phyloP scores from a whole-genome alignment of 2,888 invertebrate species.

The Macaria liturata region DNA sequence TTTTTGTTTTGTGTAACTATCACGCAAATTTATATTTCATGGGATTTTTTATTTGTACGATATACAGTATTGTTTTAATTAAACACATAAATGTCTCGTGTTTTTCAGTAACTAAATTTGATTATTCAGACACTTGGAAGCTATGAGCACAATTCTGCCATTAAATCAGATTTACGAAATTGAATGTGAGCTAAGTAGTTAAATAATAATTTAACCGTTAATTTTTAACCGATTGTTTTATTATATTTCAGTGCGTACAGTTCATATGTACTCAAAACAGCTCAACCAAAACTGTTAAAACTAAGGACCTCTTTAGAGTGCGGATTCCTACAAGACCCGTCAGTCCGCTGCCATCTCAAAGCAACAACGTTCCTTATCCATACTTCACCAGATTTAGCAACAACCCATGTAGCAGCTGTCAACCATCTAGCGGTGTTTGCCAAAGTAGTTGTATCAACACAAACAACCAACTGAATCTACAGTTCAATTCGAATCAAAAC shows the following conservation, averaged over 20 bases:
- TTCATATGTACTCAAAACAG: conserved; percentile 8
- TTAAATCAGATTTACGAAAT: too few relatives aligned
- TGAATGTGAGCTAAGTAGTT: too few relatives aligned
- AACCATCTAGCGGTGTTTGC: conserved; percentile 2
- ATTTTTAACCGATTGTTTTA: background rate
- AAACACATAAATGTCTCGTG: too few relatives aligned
- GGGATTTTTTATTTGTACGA: too few relatives aligned
- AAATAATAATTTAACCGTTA: too few relatives aligned
- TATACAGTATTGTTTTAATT: too few relatives aligned
- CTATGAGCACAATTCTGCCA: too few relatives aligned
- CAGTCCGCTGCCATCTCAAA: background rate
- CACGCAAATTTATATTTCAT: too few relatives aligned
- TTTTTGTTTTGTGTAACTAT: too few relatives aligned
- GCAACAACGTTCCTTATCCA: conserved; percentile 8
- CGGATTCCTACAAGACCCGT: conserved; percentile 16
- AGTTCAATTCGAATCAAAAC: conserved; percentile 20
- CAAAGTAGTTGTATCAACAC: conserved; percentile 17
- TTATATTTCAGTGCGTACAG: conserved; percentile 24
- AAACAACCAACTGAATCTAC: conserved; percentile 15
- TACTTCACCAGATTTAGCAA: conserved; percentile 17
- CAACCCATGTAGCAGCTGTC: conserved; percentile 21
- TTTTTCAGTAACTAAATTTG: too few relatives aligned
- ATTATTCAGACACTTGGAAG: too few relatives aligned
- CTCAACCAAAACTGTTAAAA: background rate
- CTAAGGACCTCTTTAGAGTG: conserved; percentile 6